Evolutionary conservation across 2,797 vertebrate genomes (phyloP), one percentile per base, ranked within the genome.

Genomic region (Poecile montanus): DNA sequence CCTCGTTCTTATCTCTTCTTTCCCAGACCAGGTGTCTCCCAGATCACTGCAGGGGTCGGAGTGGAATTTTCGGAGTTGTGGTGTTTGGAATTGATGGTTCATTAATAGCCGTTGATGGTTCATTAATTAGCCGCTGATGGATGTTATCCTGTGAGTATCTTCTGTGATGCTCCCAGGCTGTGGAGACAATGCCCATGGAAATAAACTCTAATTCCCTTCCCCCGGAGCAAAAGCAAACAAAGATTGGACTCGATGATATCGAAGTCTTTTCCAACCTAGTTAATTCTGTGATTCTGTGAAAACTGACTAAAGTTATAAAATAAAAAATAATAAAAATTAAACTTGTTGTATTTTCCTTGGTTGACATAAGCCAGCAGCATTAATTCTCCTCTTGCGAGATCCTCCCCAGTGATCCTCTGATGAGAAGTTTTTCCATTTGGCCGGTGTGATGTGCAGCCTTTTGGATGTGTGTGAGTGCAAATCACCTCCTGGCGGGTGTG

Each of bases 341-440:
- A 48, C 42, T 56, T 11, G 30, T 42, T n/a, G 0, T 73, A 25
- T 73, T 84, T 83, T 11, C 65, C 30, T 75, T 29, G 30, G 23
- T 13, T 77, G 68, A 16, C 53, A 30, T 42, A 38, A 47, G 10
- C 61, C 73, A 65, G 48, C 76, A 88, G 30, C 53, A n/a, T 79
- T 73, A 71, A 79, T 93, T 80, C 57, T 84, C 9, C 36, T 68
- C 75, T 74, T 72, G 15, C 57, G 53, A 83, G 68, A 50, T 27
- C 42, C 57, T 61, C 42, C 11, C 16, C 29, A 10, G 81, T 23
- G 40, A 42, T 36, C 72, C 68, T 72, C 56, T 86, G 72, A 80
- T 74, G 82, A 89, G 73, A 6, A 11, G 4, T 11, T 81, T 94
- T 89, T 78, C 81, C 85, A 88, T 88, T 88, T 94, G 88, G 54